Conservation (phyloP, 2,888 invertebrate species). For the Formica aserva region DNA sequence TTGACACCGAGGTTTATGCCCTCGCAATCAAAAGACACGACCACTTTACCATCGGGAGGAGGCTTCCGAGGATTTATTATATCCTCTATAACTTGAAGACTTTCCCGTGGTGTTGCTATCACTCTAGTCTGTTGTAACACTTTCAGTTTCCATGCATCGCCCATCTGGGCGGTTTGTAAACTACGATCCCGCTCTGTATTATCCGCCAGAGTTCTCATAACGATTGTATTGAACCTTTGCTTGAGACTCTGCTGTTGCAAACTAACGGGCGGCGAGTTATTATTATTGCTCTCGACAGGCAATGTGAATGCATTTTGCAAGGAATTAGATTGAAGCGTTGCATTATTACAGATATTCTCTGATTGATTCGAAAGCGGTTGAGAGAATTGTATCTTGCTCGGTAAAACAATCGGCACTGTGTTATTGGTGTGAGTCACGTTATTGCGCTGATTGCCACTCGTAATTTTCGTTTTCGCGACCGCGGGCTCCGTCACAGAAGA, state of each 20-base stretch:
- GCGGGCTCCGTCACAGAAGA: conserved; percentile 56
- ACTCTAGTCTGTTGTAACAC: conserved; percentile 94
- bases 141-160: conserved; percentile 93
- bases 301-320: conserved; percentile 72
- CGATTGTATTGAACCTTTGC: conserved; percentile 94
- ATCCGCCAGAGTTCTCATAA: conserved; percentile 95
- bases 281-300: conserved; percentile 77
- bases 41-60: conserved; percentile 84
- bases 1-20: conserved; percentile 96
- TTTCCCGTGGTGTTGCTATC: conserved; percentile 92
- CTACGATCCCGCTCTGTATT: conserved; percentile 90
- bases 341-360: conserved; percentile 47
- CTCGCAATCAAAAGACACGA: conserved; percentile 96
- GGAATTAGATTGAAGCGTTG: conserved; percentile 67
- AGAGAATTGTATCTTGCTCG: conserved; percentile 56
- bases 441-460: conserved; percentile 55
- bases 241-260: conserved; percentile 90
- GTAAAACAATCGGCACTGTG: conserved; percentile 34
- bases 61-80: conserved; percentile 87
- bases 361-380: conserved; percentile 35
- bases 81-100: conserved; percentile 91
- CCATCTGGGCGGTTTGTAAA: conserved; percentile 84
- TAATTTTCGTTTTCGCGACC: conserved; percentile 63
- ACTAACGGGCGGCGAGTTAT: conserved; percentile 80
- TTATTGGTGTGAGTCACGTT: conserved; percentile 42